Base-by-base conservation (phyloP, 2,797 vertebrate genomes). In the Gobio occitaniae region DNA sequence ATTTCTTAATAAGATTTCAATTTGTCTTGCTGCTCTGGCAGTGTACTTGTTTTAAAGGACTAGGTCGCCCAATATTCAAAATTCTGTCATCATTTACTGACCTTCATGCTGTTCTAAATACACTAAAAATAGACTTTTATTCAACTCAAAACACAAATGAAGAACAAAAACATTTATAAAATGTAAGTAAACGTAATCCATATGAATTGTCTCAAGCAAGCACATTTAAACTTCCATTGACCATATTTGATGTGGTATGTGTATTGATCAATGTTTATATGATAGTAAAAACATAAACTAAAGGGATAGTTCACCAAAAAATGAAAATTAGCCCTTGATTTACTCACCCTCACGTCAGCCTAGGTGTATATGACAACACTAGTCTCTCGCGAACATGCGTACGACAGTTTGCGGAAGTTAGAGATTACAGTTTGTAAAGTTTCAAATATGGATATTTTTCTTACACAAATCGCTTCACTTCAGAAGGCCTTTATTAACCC, bases 11-110 rank as follows among this genome's bases (percentile, higher is more conserved):
- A 63, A 6, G 5, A 29, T 63, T 63, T 63, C 6, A 29, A 63
- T 63, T 1, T 25, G 69, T 71, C 44, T 71, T 47, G 6, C 41
- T 44, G 25, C 8, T 72, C 7, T 32, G 15, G 25, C 25, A 29
- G 7, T n/a, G 4, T 11, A 59, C 56, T 59, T 25, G 59, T 6
- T 29, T 63, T 29, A 29, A 63, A 63, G 6, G 11, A 25, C 15
- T 63, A 6, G n/a, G 15, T 71, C 0, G 0, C 1, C 12, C 1
- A 13, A 44, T 44, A 13, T 19, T 5, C 2, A 13, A 0, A 44
- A 3, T 70, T 70, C 19, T 69, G 4, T 21, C 0, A 36, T 66
- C 0, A 19, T 66, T 38, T 68, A 21, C 17, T 68, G 36, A 68
- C 8, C 32, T 17, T 38, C 3, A 11, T 6, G 9, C 41, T 11